Evolutionary conservation across 2,113 vertebrate genomes (phyloP).

Genomic region (Garra rufa): DNA sequence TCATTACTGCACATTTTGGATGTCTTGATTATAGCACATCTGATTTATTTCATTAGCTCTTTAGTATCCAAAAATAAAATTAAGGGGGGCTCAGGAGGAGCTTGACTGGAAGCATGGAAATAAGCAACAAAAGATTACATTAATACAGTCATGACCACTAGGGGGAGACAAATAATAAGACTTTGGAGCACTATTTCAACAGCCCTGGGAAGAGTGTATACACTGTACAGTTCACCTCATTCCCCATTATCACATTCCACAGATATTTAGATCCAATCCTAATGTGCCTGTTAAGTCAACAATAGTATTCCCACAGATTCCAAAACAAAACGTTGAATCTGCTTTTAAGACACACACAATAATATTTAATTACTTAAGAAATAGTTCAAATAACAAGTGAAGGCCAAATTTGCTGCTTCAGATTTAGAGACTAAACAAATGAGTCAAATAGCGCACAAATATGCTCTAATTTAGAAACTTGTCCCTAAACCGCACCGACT

Average conservation of each 20-base stretch:
- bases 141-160: slow-evolving; percentile 25
- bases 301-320: background rate
- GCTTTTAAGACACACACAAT: background rate
- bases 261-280: slow-evolving; percentile 9
- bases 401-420: background rate
- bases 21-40: background rate
- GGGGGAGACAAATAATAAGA: slow-evolving; percentile 38
- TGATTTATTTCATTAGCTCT: background rate
- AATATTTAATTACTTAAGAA: background rate
- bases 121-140: background rate
- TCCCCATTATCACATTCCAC: slow-evolving; percentile 11
- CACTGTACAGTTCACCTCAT: background rate
- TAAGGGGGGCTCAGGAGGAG: background rate
- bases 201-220: background rate
- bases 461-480: background rate
- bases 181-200: background rate
- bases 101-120: background rate
- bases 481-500: background rate
- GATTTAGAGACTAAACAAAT: slow-evolving; percentile 31
- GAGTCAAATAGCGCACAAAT: slow-evolving; percentile 13
- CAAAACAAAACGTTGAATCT: background rate
- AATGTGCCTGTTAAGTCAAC: slow-evolving; percentile 2
- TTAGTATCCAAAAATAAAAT: background rate
- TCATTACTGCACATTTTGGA: background rate
- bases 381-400: background rate